Base-by-base conservation (phyloP, 2,113 vertebrate genomes). In the Ursus arctos region DNA sequence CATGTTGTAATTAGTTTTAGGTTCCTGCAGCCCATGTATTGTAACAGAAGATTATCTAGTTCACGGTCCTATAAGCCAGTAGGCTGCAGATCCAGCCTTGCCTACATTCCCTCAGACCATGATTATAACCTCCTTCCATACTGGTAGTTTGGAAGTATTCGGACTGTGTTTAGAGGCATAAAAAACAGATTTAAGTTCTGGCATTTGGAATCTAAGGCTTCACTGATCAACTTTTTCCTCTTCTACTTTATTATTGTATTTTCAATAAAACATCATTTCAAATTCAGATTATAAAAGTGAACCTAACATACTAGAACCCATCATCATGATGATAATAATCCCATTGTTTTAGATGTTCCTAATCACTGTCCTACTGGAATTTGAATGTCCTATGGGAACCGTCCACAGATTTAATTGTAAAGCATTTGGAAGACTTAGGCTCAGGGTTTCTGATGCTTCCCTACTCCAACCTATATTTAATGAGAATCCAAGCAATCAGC, bases 1-100 rank as follows among this genome's bases (percentile, higher is more conserved):
- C 43, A 51, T 94, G 92, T 80, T 86, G 77, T 91, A 97, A 95
- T 98, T 94, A 94, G 65, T 80, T 96, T 96, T 85, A 49, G 72
- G 55, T 88, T 94, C 83, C 77, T 98, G 63, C 49, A 77, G 83
- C 47, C 97, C 76, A 16, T 95, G n/a, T 82, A 4, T 88, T 94
- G 36, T 74, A 98, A 93, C 53, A 94, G 61, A 81, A 84, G 76
- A 31, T 81, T 80, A 95, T 96, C 40, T 89, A 81, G 71, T 95
- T 94, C 88, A 94, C 63, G 5, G 21, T 57, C 6, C 40, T 84
- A 15, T 82, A 67, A 92, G 67, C 71, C 57, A 55, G 47, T 26
- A 71, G 47, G 31, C 36, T 91, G 21, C 71, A 76, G 31, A 77
- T 59, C 47, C 24, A 95, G 14, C 15, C 67, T 36, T 84, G 28